These are phyloP conservation scores for Takifugu flavidus DNA, from an alignment of 2,113 vertebrate genomes.

Conservation along the genomic window DNA sequence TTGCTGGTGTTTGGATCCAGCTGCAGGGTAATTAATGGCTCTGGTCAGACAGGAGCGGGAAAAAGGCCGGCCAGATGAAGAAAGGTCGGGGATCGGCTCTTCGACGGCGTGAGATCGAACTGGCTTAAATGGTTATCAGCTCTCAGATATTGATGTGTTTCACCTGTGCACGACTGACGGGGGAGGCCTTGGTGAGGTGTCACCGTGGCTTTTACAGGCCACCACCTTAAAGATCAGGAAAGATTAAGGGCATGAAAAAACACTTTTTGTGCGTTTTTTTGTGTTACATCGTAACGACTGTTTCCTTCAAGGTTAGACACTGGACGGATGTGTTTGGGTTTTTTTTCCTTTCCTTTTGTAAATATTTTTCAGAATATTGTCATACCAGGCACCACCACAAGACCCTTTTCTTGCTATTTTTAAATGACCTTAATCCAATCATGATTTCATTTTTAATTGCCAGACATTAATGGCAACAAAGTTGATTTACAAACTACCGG, in stretches of 20 bases:
- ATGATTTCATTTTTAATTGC: too few relatives aligned
- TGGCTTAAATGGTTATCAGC: conserved; percentile 58
- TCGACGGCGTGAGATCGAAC: conserved; percentile 50
- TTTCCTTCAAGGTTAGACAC: too few relatives aligned
- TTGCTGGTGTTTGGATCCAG: conserved; percentile 40
- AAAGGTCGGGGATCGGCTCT: conserved; percentile 57
- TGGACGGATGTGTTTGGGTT: too few relatives aligned
- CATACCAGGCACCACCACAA: too few relatives aligned
- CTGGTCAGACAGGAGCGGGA: conserved; percentile 31
- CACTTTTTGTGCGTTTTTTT: too few relatives aligned
- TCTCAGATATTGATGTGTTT: conserved; percentile 59
- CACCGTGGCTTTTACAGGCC: conserved; percentile 7
- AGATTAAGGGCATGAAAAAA: conserved; percentile 1
- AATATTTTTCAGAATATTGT: too few relatives aligned
- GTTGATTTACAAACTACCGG: too few relatives aligned
- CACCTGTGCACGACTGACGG: conserved; percentile 38
- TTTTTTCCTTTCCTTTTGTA: too few relatives aligned
- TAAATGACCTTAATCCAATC: too few relatives aligned
- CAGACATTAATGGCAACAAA: too few relatives aligned
- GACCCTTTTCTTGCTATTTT: too few relatives aligned
- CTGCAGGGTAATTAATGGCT: conserved; percentile 57
- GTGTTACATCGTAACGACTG: too few relatives aligned
- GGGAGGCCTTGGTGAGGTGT: conserved; percentile 34
- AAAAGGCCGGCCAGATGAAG: conserved; percentile 52
- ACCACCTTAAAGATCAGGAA: conserved; percentile 7